Evolutionary conservation across 2,113 vertebrate genomes (phyloP), one percentile per base, ranked within the genome.

Genomic region (Ranitomeya imitator): DNA sequence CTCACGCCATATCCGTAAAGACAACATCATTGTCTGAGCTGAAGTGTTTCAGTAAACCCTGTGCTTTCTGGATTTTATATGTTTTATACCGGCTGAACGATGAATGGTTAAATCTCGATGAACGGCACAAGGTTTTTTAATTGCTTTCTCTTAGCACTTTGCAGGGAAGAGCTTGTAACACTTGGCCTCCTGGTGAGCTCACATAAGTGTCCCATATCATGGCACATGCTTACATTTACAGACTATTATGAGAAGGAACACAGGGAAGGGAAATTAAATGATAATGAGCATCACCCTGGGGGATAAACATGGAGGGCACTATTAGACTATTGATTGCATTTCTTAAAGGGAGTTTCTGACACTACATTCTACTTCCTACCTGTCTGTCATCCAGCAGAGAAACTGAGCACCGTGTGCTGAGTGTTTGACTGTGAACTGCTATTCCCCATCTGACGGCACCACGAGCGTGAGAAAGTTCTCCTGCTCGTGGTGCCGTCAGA

Each of bases 1-100:
- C 78, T 83, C 80, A 83, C 79, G n/a, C 80, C 71, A 77, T 31
- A 88, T 78, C 87, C 80, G 84, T 88, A 77, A 84, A 78, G 73
- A 52, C 69, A 88, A 88, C 73, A 83, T 78, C 55, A 83, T 84
- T 88, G 83, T 81, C 57, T 63, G 59, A 55, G 45, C n/a, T 83
- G 18, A 88, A 73, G 79, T 83, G 69, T 69, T 83, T 71, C 79
- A n/a, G 26, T 88, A 73, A 76, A 83, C 86, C 69, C 69, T 51
- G 37, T 83, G 82, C 65, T 83, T 76, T 21, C 67, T 61, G 54
- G 60, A 86, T 55, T 79, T 79, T 52, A 55, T 23, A 60, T 26
- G 45, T 19, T 59, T 37, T 14, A 26, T 45, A 5, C 7, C 13
- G 7, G 26, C 54, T 59, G 14, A n/a, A 59, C 11, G 16, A 74